Conservation (phyloP, 1,140 invertebrate species). For the Bombus breviceps region DNA sequence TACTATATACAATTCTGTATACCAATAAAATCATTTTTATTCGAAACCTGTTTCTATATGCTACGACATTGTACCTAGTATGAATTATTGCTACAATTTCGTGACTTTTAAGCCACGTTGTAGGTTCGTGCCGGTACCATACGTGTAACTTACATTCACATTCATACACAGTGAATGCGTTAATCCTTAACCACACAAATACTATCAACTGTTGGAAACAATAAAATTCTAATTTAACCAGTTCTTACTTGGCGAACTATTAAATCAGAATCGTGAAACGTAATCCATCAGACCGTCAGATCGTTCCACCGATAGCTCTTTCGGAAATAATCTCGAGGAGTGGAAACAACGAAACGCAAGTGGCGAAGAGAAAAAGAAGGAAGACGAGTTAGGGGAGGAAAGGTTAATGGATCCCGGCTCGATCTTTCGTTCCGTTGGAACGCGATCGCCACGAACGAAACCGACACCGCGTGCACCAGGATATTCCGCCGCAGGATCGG, state of each 20-base stretch:
- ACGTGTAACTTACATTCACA: too few species aligned
- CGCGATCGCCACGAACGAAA: slow-evolving; percentile 65
- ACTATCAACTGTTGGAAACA: background rate
- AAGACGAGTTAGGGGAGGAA: background rate
- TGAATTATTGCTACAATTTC: background rate
- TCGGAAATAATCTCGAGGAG: background rate
- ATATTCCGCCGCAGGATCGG: slow-evolving; percentile 70
- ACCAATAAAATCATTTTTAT: background rate
- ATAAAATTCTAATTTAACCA: background rate
- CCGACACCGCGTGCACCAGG: slow-evolving; percentile 69
- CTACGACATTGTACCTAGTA: background rate
- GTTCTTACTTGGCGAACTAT: background rate
- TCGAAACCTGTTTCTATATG: background rate
- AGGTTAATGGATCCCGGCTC: slow-evolving; percentile 28
- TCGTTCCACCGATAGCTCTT: background rate
- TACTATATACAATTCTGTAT: background rate
- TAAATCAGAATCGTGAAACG: background rate
- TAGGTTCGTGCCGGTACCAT: too few species aligned
- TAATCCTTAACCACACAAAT: background rate
- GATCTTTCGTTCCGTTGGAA: slow-evolving; percentile 35
- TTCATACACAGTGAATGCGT: background rate
- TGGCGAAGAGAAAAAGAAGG: background rate
- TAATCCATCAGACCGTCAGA: background rate
- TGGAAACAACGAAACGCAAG: slow-evolving; percentile 18
- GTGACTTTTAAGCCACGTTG: background rate